These are phyloP conservation scores for Darevskia mixta DNA, from an alignment of 2,797 vertebrate genomes.

Conservation along the genomic window DNA sequence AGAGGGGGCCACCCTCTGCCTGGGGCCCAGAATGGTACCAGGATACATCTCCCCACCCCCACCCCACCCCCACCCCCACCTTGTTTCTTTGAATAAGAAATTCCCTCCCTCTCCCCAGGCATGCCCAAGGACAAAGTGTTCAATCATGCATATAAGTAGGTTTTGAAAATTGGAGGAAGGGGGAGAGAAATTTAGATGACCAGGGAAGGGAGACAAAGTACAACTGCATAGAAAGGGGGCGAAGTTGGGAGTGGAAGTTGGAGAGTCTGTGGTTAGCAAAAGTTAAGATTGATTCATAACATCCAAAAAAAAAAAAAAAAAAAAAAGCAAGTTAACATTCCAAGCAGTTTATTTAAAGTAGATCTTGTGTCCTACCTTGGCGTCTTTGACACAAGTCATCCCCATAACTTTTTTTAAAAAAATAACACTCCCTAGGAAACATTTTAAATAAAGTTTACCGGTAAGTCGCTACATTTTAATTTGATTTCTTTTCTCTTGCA, in stretches of 20 bases:
- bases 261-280: constrained; percentile 71
- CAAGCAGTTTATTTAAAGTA: constrained; percentile 70
- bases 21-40: not conserved
- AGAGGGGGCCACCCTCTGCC: not conserved
- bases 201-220: constrained; percentile 48
- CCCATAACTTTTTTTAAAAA: constrained; percentile 75
- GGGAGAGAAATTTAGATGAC: constrained; percentile 33
- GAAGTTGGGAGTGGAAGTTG: constrained; percentile 37
- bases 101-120: constrained; percentile 61
- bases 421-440: constrained; percentile 75
- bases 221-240: constrained; percentile 38
- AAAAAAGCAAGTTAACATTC: constrained; percentile 69
- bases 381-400: constrained; percentile 79
- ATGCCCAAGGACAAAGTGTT: constrained; percentile 49
- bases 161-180: constrained; percentile 54
- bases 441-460: constrained; percentile 77
- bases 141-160: constrained; percentile 73
- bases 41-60: not conserved
- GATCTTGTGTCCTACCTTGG: constrained; percentile 75
- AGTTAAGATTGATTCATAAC: constrained; percentile 54
- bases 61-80: not conserved
- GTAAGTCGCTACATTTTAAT: constrained; percentile 59
- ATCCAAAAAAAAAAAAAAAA: constrained; percentile 53
- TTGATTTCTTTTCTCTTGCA: not conserved
- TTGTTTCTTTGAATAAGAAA: not conserved